These are phyloP conservation scores for Heliocidaris erythrogramma DNA, from an alignment of 35 echinoderm and acorn worm species.

Conservation along the genomic window DNA sequence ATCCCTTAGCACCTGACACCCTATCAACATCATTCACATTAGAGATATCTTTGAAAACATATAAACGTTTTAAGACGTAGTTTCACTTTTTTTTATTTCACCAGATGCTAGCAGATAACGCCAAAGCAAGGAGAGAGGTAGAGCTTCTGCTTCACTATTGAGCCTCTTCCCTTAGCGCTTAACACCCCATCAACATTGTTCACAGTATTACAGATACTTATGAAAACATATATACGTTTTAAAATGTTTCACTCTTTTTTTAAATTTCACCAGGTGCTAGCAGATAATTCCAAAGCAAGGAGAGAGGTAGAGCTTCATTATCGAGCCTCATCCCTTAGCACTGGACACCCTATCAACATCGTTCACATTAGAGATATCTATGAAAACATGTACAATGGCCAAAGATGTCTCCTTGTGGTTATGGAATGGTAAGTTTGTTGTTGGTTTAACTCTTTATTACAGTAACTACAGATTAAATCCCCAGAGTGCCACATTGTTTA, in stretches of 20 bases:
- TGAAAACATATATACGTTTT: constrained; percentile 76
- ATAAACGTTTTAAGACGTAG: not conserved
- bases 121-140: constrained; percentile 90
- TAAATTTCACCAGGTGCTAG: constrained; percentile 68
- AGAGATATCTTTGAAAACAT: too few relatives aligned
- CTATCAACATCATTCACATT: too few relatives aligned
- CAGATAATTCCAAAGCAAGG: constrained; percentile 86
- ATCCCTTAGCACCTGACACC: too few relatives aligned
- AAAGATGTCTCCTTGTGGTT: constrained; percentile 87
- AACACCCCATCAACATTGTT: constrained; percentile 74
- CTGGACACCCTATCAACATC: constrained; percentile 71
- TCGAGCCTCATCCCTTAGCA: not conserved
- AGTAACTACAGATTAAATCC: too few relatives aligned
- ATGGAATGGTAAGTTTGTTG: constrained; percentile 92
- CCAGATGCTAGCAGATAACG: constrained; percentile 87
- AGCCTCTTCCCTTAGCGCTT: constrained; percentile 28
- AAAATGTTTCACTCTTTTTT: not conserved
- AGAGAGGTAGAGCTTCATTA: constrained; percentile 92
- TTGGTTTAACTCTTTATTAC: too few relatives aligned
- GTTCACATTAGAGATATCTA: constrained; percentile 95
- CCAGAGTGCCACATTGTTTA: too few relatives aligned
- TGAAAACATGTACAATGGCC: constrained; percentile 99
- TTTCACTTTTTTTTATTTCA: not conserved
- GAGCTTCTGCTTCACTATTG: constrained; percentile 83
- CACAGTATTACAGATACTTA: constrained; percentile 93